Evolutionary conservation across 1,140 invertebrate genomes (phyloP).

Genomic region (Heterodera carotae): DNA sequence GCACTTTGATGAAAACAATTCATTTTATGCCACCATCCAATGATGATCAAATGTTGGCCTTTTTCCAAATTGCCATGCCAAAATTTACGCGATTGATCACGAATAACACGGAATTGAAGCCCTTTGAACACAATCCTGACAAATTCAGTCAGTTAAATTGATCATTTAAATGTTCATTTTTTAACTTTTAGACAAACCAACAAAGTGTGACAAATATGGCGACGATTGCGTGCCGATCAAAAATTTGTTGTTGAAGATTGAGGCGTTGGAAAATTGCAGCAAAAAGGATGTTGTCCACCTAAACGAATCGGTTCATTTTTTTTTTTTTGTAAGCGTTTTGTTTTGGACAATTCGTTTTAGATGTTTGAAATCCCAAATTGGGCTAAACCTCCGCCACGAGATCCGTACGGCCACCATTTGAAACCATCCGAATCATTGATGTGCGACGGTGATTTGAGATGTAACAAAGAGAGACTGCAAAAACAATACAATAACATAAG

Average conservation of each 20-base stretch:
- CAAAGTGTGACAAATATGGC: background rate
- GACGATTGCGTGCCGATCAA: background rate
- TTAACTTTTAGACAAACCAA: background rate
- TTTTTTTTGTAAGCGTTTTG: no score
- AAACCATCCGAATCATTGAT: background rate
- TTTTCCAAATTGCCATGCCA: background rate
- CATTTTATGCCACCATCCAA: background rate
- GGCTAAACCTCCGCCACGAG: background rate
- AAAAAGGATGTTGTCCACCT: no score
- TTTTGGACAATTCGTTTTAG: no score
- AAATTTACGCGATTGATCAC: background rate
- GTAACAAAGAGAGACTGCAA: background rate
- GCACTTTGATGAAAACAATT: background rate
- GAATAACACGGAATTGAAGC: background rate
- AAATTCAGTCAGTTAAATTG: no score
- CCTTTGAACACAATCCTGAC: background rate
- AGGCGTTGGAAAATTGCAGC: background rate
- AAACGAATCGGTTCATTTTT: no score
- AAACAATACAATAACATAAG: background rate
- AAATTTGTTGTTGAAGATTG: background rate
- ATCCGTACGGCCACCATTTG: background rate
- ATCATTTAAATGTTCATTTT: no score
- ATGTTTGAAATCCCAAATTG: background rate
- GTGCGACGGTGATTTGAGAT: background rate
- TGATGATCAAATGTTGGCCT: background rate